phyloP scores from a whole-genome alignment of 2,113 vertebrate genomes.

The Candoia aspera region DNA sequence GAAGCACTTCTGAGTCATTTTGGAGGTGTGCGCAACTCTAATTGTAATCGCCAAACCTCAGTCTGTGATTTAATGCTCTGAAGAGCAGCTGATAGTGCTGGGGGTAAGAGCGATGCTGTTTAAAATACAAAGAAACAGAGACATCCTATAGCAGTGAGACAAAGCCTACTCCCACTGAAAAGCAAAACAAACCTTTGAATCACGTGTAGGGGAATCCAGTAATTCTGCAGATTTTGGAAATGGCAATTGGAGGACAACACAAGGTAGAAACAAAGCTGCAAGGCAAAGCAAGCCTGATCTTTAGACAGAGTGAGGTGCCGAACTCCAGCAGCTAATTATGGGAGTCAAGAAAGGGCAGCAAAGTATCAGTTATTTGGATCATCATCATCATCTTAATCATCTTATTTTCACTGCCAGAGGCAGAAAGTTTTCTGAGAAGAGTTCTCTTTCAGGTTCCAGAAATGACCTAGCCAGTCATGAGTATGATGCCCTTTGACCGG shows the following conservation, averaged over 20 bases:
- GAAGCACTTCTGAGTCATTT: neutral
- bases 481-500: neutral
- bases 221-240: conserved; percentile 44
- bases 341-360: neutral
- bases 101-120: neutral
- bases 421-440: neutral
- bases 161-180: neutral
- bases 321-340: neutral
- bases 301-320: neutral
- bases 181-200: conserved; percentile 12
- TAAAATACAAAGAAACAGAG: neutral
- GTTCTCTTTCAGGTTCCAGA: neutral
- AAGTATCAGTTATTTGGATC: neutral
- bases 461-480: neutral
- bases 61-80: neutral
- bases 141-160: conserved; percentile 18
- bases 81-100: neutral
- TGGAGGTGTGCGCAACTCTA: neutral
- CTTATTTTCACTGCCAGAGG: neutral
- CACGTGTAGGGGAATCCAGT: conserved; percentile 31
- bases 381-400: neutral
- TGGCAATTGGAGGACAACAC: conserved; percentile 1
- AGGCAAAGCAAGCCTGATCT: neutral
- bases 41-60: neutral
- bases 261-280: conserved; percentile 34